Base-by-base conservation (phyloP, 2,113 vertebrate species). In the Psilopogon haemacephalus region DNA sequence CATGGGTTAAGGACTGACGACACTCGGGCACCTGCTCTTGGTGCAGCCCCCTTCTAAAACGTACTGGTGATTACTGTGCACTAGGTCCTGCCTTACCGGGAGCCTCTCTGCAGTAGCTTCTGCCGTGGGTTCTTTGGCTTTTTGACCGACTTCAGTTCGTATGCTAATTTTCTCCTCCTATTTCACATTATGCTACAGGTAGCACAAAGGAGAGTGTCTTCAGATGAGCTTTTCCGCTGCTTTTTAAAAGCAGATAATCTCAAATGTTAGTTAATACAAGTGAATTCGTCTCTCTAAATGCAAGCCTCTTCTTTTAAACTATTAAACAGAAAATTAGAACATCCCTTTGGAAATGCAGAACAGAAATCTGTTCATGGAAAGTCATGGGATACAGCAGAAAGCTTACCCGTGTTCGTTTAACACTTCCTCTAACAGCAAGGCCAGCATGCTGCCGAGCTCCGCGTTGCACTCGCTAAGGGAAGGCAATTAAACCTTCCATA, bases 71-170 rank as follows among this genome's bases (percentile, higher is more conserved):
- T n/a, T 30, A 16, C 48, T 7, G 15, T 9, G 6, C 24, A 0
- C 9, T 5, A 8, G 12, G 21, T 13, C 42, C 32, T 27, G 6
- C 12, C 21, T 23, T 27, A 1, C 1, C 4, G 0, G 8, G 48
- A 3, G 40, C 30, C 30, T 42, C 56, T 37, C 26, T 58, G n/a
- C 30, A 15, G 37, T 33, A 28, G 12, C 35, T 65, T 42, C 6
- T 69, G 35, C 37, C 9, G 12, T 6, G 55, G 0, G 16, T 63
- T 55, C 15, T 1, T 2, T 48, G 48, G 23, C 48, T 5, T 52
- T 64, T 46, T 59, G 21, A 1, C 28, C 12, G 35, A 15, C 26
- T 63, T 72, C 26, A 26, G 16, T 33, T 38, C n/a, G 20, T 19
- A 3, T 5, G 14, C 60, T 32, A 35, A 8, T 12, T 32, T 65